Base-by-base conservation (phyloP, 2,797 vertebrate genomes). In the Tangara arthus region DNA sequence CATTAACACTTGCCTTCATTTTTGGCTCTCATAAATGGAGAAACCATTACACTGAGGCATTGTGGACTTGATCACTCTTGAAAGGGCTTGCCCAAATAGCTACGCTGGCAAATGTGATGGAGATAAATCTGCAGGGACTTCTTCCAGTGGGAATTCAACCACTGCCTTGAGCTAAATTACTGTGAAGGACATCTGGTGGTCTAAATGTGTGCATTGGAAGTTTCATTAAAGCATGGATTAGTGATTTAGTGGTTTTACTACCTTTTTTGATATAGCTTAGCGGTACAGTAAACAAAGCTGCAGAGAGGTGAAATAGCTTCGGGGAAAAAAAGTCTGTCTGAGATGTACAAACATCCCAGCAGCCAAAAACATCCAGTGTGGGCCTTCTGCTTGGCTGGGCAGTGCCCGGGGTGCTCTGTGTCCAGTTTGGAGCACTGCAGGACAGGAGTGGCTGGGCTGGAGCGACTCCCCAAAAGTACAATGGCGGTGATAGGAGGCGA, bases 71-170 rank as follows among this genome's bases (percentile, higher is more conserved):
- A 47, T 71, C 16, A 3, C 46, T 7, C 52, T 75, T 60, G 23
- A 50, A 78, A 47, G 69, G 53, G 9, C 56, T 88, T 53, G 37
- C 27, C 41, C 22, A 35, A 60, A 50, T 26, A 18, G 26, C 52
- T 52, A 0, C 0, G 0, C 61, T 32, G n/a, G 72, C 39, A 71
- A n/a, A 26, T 2, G 11, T 2, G 63, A 27, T 20, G 46, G 68
- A 71, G 37, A 30, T 64, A 19, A 71, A 81, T 60, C 46, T 22
- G 46, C 41, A n/a, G 39, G 15, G 41, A n/a, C 55, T 75, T 91
- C 37, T 77, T 34, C 85, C 39, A 14, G 26, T 0, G 8, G 50
- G 21, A 47, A 28, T 64, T 63, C 1, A 6, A 21, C 35, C 4
- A 2, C 66, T 11, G 46, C 39, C 22, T 61, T 19, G 7, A 50